Base-by-base conservation (phyloP, 2,797 vertebrate genomes). In the Phataginus tricuspis region DNA sequence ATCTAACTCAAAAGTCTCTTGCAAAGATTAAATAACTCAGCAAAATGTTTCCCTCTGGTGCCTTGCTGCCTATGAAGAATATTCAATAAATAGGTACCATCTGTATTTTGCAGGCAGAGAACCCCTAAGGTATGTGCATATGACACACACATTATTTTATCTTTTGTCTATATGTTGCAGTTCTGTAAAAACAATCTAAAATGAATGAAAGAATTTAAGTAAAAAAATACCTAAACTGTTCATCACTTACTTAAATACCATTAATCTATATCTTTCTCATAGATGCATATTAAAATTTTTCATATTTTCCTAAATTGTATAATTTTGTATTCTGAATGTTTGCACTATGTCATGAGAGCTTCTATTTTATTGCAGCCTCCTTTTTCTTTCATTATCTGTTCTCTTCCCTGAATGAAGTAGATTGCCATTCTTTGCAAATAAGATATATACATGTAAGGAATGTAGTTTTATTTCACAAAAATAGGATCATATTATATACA, bases 391-490 rank as follows among this genome's bases (percentile, higher is more conserved):
- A 21, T 31, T 19, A 19, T 82, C 15, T 82, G 2, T 71, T 78
- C 25, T 55, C 2, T n/a, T 1, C 13, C 1, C 8, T 9, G 3
- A 14, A 1, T 14, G 27, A 69, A 51, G 7, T n/a, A 66, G 80
- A 27, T 31, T 39, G 9, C 25, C 39, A 2, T 84, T 39, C 13
- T 78, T 51, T 59, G 68, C 34, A 66, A 78, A 83, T 42, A 25
- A 78, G 37, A 55, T 23, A 19, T 25, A 21, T 11, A 25, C 14
- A 23, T 49, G 12, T 59, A 75, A 72, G 85, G 55, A 61, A 57
- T 23, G 25, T 21, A 15, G 18, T 57, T 96, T 86, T 89, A 53
- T 69, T 85, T 91, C 13, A 49, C 39, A 77, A 63, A 87, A 80
- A 37, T 86, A 37, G 7, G 19, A 18, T 66, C 59, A 21, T 72